Evolutionary conservation across 2,113 vertebrate species (phyloP), one percentile per base, ranked within the genome.

Genomic region (Bubalus kerabau): DNA sequence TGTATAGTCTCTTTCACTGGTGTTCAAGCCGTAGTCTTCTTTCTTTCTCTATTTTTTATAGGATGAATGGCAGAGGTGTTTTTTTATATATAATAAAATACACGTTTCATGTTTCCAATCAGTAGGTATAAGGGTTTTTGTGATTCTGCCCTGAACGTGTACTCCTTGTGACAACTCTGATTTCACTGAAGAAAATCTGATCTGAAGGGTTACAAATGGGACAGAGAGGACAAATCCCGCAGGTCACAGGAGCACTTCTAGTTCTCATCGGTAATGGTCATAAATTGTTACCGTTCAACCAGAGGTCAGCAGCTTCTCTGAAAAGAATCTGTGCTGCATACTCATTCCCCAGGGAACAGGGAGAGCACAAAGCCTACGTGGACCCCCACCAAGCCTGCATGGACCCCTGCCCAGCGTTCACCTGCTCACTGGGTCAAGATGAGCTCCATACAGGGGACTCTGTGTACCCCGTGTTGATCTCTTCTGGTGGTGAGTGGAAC

Each of bases 61-160:
- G 43, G 50, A 80, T 59, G 28, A 87, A 90, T 54, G n/a, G 56
- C 87, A 96, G 87, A 64, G 83, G 52, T 36, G 21, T 36, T 83
- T 83, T 50, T 54, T 95, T 95, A 76, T 81, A 81, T 81, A 87
- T 87, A 93, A 96, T 92, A 84, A 97, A 97, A 90, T 56, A 30
- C 21, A 40, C 43, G 81, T 87, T 95, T 85, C 43, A 43, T 43
- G n/a, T 74, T 90, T 84, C 80, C 71, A n/a, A 57, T 64, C 57
- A 48, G 30, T 40, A 11, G 19, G 30, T 52, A 28, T 32, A 16
- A 91, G 52, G n/a, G 74, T 74, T 76, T 95, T 62, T 74, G 90
- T 87, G 94, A 83, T 57, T 92, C 57, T 91, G 43, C 56, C 74
- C 83, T 92, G 52, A 48, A 57, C 90, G 56, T 95, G 78, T 93